Evolutionary conservation across 2,113 vertebrate genomes (phyloP), one percentile per base, ranked within the genome.

Genomic region (Aptenodytes patagonicus): DNA sequence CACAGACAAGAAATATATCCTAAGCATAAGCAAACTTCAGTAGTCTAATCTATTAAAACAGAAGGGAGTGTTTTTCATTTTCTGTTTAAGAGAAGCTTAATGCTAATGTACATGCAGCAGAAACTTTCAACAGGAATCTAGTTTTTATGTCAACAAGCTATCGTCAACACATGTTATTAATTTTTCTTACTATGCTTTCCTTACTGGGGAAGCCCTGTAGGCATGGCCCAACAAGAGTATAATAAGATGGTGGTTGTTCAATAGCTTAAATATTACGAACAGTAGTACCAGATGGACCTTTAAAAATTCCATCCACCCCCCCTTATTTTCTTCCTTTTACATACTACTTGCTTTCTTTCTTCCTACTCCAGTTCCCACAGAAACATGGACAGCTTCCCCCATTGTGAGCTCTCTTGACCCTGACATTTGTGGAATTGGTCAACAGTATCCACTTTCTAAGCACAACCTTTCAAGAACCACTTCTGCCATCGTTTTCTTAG

Each of bases 181-280:
- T 96, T 97, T 93, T 88, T 94, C 73, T 94, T 95, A 44, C 42
- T 70, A 58, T 49, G 49, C 54, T 95, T 68, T 71, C 54, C 69
- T 54, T 46, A 13, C 11, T 72, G 68, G 70, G 11, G 65, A 90
- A 92, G 87, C 52, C 90, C 71, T 93, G 46, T 80, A 86, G 77
- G 72, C 42, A 34, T 8, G 29, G 60, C 73, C 71, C 81, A 89
- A 69, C 11, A 71, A 26, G 28, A 25, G 16, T 47, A 71, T 78
- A 94, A 94, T n/a, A 93, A 92, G 70, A 82, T 47, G 19, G 10
- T 83, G 49, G n/a, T 44, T 87, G 22, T 68, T 97, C 62, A 40
- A 22, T 22, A 64, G 47, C n/a, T 79, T 47, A 79, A 60, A 40
- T 49, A 61, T 81, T 51, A 28, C 82, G 87, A 92, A 54, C 60